Percentiles rank a stretch among this genome's conserved stretches.
phyloP scores from a whole-genome alignment of 1,140 invertebrate genomes.

The Atta colombica region DNA sequence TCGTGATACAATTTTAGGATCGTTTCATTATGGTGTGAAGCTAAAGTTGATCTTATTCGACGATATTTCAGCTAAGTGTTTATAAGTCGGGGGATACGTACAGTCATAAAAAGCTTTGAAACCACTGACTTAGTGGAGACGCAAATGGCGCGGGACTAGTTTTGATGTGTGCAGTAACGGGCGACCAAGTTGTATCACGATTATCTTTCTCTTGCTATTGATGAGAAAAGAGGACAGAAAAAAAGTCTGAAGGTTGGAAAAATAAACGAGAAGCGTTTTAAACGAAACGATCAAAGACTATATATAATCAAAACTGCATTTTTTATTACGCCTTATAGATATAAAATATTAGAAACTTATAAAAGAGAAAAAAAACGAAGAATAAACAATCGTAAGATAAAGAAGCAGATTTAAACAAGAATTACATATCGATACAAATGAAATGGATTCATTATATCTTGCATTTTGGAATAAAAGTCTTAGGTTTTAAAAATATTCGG shows the following conservation, averaged over 20 bases:
- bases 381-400: background rate
- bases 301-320: background rate
- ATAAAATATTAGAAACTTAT: background rate
- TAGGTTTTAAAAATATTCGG: background rate
- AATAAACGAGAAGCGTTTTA: slow-evolving; percentile 30
- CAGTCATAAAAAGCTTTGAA: slow-evolving; percentile 35
- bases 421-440: background rate
- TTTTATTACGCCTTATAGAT: background rate
- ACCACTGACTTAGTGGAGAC: slow-evolving; percentile 17
- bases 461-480: background rate
- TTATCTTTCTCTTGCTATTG: slow-evolving; percentile 21
- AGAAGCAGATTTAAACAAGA: background rate
- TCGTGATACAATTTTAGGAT: background rate
- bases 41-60: slow-evolving; percentile 10
- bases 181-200: background rate
- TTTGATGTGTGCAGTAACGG: slow-evolving; percentile 28
- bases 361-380: background rate
- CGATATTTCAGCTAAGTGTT: slow-evolving; percentile 18
- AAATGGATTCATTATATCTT: background rate
- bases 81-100: slow-evolving; percentile 6
- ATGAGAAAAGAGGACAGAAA: background rate
- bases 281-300: slow-evolving; percentile 23
- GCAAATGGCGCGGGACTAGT: slow-evolving; percentile 22
- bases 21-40: background rate
- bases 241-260: background rate